Base-by-base conservation (phyloP, 2,113 vertebrate genomes). In the Poecile atricapillus region DNA sequence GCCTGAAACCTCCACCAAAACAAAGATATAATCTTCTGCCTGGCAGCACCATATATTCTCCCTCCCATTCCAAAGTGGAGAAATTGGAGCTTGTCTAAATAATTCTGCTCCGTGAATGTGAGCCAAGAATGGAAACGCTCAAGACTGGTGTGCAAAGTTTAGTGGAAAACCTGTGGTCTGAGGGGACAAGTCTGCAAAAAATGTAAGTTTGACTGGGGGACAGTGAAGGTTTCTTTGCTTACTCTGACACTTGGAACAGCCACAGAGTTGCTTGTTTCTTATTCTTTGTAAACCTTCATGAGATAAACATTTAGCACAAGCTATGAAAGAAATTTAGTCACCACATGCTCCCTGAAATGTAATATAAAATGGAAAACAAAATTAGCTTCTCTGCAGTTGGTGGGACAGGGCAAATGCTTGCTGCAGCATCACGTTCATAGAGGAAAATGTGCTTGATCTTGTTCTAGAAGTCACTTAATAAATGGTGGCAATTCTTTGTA, bases 1-100 rank as follows among this genome's bases (percentile, higher is more conserved):
- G 94, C 89, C 76, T 85, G 59, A 52, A 93, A 67, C 86, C 93
- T 94, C 96, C 85, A 96, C 95, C 97, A 95, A 94, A 96, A 97
- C 56, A 53, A 97, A 96, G 93, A 90, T 25, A 83, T 5, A 63
- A 94, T 96, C 93, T 97, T 95, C 94, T 92, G 82, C 89, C 55
- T 91, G 90, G 88, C 88, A 89, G 86, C 73, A 37, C 92, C 93
- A 91, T 73, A 60, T 60, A 50, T 93, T 90, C 62, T 43, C 60
- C 70, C 44, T 89, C 82, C 82, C 80, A 52, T 56, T 83, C 58
- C 84, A 88, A 77, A 84, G 1, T 56, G 63, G 63, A 46, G 76
- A 94, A 90, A 91, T 63, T 31, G 41, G 73, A 80, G 31, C 85
- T 90, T 70, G 52, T 87, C 87, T 91, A 7, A 58, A 90, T 67